phyloP scores from a whole-genome alignment of 2,797 vertebrate genomes.

The Petrocephalus schoutedeni region DNA sequence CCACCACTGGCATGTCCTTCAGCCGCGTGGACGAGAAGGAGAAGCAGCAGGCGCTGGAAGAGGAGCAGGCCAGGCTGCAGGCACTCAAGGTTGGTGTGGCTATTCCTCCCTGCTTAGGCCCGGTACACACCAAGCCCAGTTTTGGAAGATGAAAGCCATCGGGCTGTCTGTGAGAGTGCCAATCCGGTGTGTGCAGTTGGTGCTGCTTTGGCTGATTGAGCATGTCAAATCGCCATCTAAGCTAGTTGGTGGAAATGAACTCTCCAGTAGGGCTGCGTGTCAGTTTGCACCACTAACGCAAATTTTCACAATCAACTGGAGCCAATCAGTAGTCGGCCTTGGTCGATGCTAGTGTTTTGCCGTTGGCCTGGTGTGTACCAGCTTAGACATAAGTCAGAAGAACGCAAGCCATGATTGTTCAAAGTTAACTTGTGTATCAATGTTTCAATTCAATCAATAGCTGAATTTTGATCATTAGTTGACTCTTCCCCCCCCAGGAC shows the following conservation, averaged over 20 bases:
- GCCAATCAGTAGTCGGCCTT: not conserved
- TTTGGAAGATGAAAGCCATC: not conserved
- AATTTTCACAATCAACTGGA: not conserved
- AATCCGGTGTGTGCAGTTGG: not conserved
- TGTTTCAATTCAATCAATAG: not conserved
- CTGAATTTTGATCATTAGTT: too few species aligned
- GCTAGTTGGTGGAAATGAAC: not conserved
- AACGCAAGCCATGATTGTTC: not conserved
- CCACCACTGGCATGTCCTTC: constrained; percentile 85
- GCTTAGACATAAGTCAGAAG: not conserved
- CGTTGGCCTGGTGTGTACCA: not conserved
- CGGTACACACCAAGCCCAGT: not conserved
- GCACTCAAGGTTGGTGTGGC: constrained; percentile 73
- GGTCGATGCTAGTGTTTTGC: not conserved
- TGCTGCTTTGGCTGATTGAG: not conserved
- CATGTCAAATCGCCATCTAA: not conserved
- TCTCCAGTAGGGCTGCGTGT: not conserved
- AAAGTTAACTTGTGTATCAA: not conserved
- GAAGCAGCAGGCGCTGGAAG: constrained; percentile 82
- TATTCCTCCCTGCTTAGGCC: not conserved
- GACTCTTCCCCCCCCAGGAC: constrained; percentile 57
- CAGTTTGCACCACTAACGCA: not conserved
- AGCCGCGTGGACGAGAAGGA: constrained; percentile 88
- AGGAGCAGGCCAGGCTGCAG: constrained; percentile 82
- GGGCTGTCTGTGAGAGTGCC: not conserved